Percentiles rank a stretch among this genome's conserved stretches.
phyloP scores from a whole-genome alignment of 2,888 invertebrate species.

The Papilio elwesi region DNA sequence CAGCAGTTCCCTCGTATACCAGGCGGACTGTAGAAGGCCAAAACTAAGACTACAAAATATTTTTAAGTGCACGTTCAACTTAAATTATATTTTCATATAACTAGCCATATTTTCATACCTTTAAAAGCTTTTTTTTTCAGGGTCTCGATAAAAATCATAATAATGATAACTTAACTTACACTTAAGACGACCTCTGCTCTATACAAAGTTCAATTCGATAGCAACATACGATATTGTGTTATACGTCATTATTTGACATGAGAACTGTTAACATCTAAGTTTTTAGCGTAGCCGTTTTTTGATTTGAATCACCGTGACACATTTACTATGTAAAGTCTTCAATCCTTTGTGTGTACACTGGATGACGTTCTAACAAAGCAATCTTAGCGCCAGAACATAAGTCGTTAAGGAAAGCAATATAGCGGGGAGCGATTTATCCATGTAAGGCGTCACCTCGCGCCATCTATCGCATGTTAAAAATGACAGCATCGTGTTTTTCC shows the following conservation, averaged over 20 bases:
- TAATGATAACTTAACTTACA: no score
- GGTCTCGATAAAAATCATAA: no score
- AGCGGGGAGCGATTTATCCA: constrained; percentile 71
- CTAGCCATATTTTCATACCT: no score
- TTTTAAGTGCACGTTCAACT: no score
- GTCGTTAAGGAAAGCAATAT: constrained; percentile 81
- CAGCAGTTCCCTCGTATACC: no score
- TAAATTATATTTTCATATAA: no score
- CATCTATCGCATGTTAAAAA: constrained; percentile 76
- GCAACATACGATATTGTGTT: no score
- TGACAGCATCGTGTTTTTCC: constrained; percentile 76
- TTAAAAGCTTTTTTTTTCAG: no score
- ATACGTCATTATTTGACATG: neutral
- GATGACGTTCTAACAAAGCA: constrained; percentile 21
- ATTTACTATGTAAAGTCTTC: neutral
- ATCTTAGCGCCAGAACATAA: constrained; percentile 69
- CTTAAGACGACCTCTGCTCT: no score
- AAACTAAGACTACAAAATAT: no score
- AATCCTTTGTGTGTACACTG: neutral
- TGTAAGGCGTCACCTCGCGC: constrained; percentile 56
- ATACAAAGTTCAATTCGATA: no score
- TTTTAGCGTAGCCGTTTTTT: neutral
- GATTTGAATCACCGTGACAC: neutral
- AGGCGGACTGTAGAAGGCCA: no score
- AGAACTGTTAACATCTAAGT: neutral